These are phyloP conservation scores for Schizopygopsis pylzovi DNA, from an alignment of 2,797 vertebrate genomes.

Conservation along the genomic window DNA sequence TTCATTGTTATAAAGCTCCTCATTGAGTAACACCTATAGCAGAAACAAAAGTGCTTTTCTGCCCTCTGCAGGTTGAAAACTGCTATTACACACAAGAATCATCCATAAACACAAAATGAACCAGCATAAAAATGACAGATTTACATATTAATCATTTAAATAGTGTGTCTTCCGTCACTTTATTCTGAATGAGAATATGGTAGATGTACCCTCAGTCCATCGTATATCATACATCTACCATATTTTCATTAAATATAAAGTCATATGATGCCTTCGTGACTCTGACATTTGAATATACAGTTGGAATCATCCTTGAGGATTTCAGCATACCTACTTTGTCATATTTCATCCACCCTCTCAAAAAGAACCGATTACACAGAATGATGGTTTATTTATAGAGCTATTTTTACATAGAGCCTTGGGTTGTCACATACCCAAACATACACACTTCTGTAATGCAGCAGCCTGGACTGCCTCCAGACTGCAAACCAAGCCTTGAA, in stretches of 20 bases:
- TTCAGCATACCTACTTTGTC: constrained; percentile 23
- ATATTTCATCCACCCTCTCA: constrained; percentile 31
- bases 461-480: constrained; percentile 49
- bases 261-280: not conserved
- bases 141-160: not conserved
- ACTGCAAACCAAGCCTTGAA: constrained; percentile 59
- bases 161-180: not conserved
- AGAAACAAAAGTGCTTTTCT: constrained; percentile 31
- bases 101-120: not conserved
- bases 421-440: constrained; percentile 43
- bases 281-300: constrained; percentile 3
- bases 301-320: constrained; percentile 12
- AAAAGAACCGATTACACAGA: constrained; percentile 48
- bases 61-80: constrained; percentile 40
- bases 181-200: not conserved
- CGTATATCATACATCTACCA: not conserved
- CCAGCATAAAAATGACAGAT: not conserved
- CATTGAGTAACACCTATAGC: not conserved
- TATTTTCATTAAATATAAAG: not conserved
- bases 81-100: not conserved
- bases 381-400: constrained; percentile 56
- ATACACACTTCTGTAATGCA: constrained; percentile 39
- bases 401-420: constrained; percentile 50
- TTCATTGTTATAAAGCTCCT: constrained; percentile 28
- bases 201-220: not conserved